Evolutionary conservation across 2,797 vertebrate species (phyloP).

Genomic region (Urocyon cinereoargenteus): DNA sequence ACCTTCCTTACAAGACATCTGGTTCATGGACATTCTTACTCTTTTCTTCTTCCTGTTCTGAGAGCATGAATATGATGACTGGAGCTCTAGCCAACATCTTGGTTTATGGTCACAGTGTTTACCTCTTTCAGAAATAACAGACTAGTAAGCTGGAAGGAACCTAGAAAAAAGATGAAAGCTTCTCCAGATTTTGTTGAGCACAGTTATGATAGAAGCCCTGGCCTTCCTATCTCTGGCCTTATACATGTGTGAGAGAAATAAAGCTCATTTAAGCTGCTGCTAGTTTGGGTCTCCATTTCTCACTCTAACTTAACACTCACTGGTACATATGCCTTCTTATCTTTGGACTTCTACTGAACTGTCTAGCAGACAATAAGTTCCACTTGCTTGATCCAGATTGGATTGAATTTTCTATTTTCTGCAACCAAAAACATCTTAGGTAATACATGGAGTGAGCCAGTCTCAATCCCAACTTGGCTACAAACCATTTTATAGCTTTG

Average conservation of each 20-base stretch:
- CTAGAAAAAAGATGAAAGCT: not conserved
- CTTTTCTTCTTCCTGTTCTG: not conserved
- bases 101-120: not conserved
- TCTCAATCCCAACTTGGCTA: not conserved
- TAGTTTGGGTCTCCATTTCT: conserved; percentile 9
- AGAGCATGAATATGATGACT: not conserved
- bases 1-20: not conserved
- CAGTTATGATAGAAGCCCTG: not conserved
- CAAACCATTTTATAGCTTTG: not conserved
- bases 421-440: not conserved
- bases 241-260: not conserved
- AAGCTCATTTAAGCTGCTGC: not conserved
- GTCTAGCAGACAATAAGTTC: not conserved
- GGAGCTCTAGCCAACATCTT: not conserved
- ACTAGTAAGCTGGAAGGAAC: not conserved
- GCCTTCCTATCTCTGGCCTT: not conserved
- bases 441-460: not conserved
- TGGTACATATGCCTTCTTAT: not conserved
- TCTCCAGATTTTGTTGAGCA: not conserved
- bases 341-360: not conserved
- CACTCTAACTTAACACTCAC: not conserved
- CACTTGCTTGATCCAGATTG: not conserved
- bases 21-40: not conserved
- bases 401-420: conserved; percentile 21
- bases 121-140: not conserved